These are phyloP conservation scores for Panonychus citri DNA, from an alignment of 1,140 invertebrate species.

Conservation along the genomic window DNA sequence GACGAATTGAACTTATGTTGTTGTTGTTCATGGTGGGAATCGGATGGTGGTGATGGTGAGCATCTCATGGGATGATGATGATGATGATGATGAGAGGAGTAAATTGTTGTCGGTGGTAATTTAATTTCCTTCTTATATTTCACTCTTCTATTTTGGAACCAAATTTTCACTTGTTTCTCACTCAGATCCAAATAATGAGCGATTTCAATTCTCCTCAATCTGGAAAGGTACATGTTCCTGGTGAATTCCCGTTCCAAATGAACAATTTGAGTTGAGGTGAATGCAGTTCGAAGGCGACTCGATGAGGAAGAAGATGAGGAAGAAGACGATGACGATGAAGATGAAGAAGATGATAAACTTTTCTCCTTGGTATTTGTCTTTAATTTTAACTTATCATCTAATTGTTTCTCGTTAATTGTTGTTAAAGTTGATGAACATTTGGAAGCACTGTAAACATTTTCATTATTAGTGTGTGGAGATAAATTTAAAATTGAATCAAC, in stretches of 20 bases:
- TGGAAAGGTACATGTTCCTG: constrained; percentile 32
- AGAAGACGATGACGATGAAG: background rate
- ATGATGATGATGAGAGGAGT: background rate
- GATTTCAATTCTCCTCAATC: constrained; percentile 33
- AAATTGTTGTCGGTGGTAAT: background rate
- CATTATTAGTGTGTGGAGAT: background rate
- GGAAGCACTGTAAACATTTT: background rate
- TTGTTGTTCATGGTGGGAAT: too few relatives aligned
- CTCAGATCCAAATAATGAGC: constrained; percentile 40
- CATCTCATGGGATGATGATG: too few relatives aligned
- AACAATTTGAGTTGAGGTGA: constrained; percentile 32
- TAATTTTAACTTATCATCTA: background rate
- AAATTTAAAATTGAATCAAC: background rate
- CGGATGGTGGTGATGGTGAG: too few relatives aligned
- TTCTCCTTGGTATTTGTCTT: background rate
- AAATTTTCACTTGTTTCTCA: constrained; percentile 86
- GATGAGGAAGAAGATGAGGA: background rate
- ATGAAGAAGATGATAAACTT: background rate
- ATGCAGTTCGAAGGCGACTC: constrained; percentile 30
- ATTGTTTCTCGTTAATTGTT: background rate
- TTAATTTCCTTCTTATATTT: constrained; percentile 58
- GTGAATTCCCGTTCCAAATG: constrained; percentile 33
- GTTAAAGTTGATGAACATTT: background rate
- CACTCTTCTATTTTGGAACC: constrained; percentile 71
- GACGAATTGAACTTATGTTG: too few relatives aligned